Evolutionary conservation across 2,888 invertebrate genomes (phyloP).

Genomic region (Amphiduros pacificus): DNA sequence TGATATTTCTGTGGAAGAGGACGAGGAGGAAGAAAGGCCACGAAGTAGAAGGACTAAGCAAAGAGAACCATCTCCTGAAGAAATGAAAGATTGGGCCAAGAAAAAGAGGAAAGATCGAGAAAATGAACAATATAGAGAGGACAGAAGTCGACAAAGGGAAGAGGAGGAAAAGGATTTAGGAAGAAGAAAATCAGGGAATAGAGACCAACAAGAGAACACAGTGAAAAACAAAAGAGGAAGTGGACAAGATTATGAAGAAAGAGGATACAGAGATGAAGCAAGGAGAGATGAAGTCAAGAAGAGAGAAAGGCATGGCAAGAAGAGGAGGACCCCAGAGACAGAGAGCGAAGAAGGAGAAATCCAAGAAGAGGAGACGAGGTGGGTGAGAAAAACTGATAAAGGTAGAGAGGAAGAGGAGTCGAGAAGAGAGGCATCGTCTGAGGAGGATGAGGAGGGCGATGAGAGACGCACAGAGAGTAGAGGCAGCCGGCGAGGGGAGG

Average conservation of each 20-base stretch:
- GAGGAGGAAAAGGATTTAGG: not conserved
- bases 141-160: not conserved
- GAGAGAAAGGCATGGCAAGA: not conserved
- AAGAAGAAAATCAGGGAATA: slow-evolving; percentile 4
- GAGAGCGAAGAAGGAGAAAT: not conserved
- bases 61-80: not conserved
- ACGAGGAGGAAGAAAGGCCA: not conserved
- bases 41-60: no score
- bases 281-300: not conserved
- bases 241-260: not conserved
- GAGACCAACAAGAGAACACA: not conserved
- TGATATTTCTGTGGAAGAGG: not conserved
- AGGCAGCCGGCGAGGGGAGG: no score
- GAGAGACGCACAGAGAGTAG: not conserved
- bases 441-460: not conserved
- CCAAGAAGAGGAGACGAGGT: not conserved
- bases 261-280: not conserved
- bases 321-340: not conserved
- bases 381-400: not conserved
- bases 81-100: not conserved
- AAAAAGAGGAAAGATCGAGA: not conserved
- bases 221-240: not conserved
- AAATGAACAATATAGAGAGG: not conserved
- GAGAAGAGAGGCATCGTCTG: not conserved
- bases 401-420: not conserved